Conservation (phyloP, 1,140 invertebrate species). For the Teleogryllus occipitalis region DNA sequence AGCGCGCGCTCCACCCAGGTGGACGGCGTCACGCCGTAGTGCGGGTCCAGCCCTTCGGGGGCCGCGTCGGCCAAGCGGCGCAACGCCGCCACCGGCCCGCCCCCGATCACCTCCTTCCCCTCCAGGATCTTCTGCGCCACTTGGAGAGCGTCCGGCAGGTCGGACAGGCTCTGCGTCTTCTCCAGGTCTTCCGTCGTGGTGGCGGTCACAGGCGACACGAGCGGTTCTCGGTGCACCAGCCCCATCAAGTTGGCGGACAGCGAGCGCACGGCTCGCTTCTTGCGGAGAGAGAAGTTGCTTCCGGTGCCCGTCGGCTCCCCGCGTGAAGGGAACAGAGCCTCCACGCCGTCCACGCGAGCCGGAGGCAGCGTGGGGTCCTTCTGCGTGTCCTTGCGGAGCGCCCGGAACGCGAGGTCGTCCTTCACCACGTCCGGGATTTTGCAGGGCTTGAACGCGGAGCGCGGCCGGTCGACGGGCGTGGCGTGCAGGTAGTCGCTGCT, state of each 20-base stretch:
- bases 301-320: not conserved
- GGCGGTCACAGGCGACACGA: conserved; percentile 11
- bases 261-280: conserved; percentile 67
- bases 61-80: conserved; percentile 13
- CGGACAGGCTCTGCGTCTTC: conserved; percentile 33
- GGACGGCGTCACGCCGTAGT: not conserved
- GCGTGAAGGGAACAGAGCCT: not conserved
- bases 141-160: conserved; percentile 29
- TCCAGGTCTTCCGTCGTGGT: conserved; percentile 30
- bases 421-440: not conserved
- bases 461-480: conserved; percentile 48
- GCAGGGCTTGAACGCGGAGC: conserved; percentile 52
- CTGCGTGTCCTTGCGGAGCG: conserved; percentile 65
- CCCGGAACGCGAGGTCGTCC: conserved; percentile 70
- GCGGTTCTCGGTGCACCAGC: conserved; percentile 41
- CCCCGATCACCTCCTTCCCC: conserved; percentile 23
- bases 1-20: conserved; percentile 29
- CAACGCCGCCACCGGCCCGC: conserved; percentile 15
- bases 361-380: conserved; percentile 34
- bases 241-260: conserved; percentile 72
- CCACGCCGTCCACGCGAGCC: conserved; percentile 19
- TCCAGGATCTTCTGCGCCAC: conserved; percentile 25
- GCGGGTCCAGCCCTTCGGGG: not conserved
- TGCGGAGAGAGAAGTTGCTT: conserved; percentile 39
- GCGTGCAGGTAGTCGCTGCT: conserved; percentile 77